A percentile compares a stretch with the other conserved stretches of the same genome.
Conservation (phyloP, 2,113 vertebrate genomes). For the Anhinga anhinga region DNA sequence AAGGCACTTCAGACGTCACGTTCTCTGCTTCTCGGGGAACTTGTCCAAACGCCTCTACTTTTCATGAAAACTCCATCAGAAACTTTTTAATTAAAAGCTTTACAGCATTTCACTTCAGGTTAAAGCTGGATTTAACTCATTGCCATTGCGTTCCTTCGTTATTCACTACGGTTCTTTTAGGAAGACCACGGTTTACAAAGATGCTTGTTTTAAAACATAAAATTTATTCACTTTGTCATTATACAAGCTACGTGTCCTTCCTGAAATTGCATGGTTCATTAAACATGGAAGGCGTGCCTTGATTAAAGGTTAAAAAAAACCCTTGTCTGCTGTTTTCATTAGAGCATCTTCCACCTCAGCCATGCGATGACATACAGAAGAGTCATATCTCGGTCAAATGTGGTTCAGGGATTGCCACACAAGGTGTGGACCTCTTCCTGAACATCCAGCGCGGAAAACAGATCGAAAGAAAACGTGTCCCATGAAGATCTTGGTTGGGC, state of each 20-base stretch:
- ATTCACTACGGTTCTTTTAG: neutral
- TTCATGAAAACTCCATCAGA: neutral
- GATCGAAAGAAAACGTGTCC: neutral
- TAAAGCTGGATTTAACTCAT: neutral
- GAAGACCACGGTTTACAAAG: neutral
- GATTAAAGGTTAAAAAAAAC: neutral
- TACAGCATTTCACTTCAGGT: neutral
- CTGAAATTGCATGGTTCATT: neutral
- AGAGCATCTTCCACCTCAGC: neutral
- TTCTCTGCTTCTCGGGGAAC: too few species aligned
- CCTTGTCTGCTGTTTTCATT: neutral
- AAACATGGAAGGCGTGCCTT: neutral
- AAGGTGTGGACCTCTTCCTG: neutral
- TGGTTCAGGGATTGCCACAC: neutral
- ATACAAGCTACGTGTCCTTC: neutral
- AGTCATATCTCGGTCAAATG: neutral
- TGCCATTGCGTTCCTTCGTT: neutral
- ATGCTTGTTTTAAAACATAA: neutral
- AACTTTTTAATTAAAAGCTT: neutral
- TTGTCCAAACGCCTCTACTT: neutral
- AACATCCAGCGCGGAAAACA: too few species aligned
- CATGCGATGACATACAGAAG: accelerated
- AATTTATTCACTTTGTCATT: neutral
- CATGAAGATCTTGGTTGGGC: neutral
- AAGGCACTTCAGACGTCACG: accelerated